phyloP scores from a whole-genome alignment of 2,888 invertebrate species.

The Stenodera caucasica region DNA sequence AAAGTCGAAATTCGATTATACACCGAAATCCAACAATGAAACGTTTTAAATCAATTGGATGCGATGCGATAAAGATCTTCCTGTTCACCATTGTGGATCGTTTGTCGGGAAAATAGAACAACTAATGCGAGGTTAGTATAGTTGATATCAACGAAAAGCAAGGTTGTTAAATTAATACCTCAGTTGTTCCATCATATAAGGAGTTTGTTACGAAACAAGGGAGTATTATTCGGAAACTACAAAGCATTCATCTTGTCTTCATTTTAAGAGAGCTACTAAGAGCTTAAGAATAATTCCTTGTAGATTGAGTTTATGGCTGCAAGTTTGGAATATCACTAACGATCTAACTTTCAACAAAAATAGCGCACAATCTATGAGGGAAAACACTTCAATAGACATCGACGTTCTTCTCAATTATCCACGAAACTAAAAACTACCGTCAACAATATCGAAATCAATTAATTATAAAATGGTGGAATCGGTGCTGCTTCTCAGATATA shows the following conservation, averaged over 20 bases:
- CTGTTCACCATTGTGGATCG: not conserved
- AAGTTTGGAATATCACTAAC: constrained; percentile 26
- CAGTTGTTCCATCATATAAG: not conserved
- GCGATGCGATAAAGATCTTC: not conserved
- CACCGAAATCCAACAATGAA: not conserved
- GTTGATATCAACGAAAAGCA: not conserved
- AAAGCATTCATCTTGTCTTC: constrained; percentile 23
- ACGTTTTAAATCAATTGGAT: not conserved
- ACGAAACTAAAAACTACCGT: not conserved
- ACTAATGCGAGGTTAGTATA: not conserved
- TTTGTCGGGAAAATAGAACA: not conserved
- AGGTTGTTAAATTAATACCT: not conserved
- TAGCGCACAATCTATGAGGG: not conserved
- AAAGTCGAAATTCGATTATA: no score
- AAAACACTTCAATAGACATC: not conserved
- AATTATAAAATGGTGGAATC: no score
- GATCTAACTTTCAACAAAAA: constrained; percentile 19
- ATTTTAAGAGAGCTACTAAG: constrained; percentile 22
- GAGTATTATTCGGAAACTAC: constrained; percentile 7
- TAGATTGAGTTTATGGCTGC: constrained; percentile 24
- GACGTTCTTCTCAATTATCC: not conserved
- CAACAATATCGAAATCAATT: no score
- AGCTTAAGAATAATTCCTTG: constrained; percentile 28
- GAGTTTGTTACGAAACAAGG: not conserved
- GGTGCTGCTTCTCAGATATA: not conserved